Base-by-base conservation (phyloP, 1,140 invertebrate species). In the Heliconius nattereri region DNA sequence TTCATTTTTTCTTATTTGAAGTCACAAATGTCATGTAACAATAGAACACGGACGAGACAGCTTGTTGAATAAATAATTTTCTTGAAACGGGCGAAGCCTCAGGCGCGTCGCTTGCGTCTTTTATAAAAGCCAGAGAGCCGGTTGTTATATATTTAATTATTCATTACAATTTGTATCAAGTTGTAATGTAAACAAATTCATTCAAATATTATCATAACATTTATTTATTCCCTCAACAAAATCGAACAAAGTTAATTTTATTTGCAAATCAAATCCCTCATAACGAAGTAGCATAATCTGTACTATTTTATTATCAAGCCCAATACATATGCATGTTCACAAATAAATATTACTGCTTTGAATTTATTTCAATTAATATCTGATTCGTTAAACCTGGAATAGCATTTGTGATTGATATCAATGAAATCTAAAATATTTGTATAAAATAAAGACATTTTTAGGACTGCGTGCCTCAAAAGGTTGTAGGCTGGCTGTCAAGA, bases 341-440 rank as follows among this genome's bases (percentile, higher is more conserved):
- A 70, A 76, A 76, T 66, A 60, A 3, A 35, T 32, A 45, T 45
- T 45, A 35, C 23, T 57, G 52, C 32, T 60, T 74, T 74, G 16
- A 57, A n/a, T 76, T 32, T 70, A 35, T 76, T 70, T 70, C 11
- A 70, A 66, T 76, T 76, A 9, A 76, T 20, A 76, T 45, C 37
- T 19, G 60, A 76, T 76, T 76, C 60, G 75, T 70, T 76, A 76
- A 19, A n/a, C 37, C 11, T 26, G 66, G 23, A 70, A 71, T 76
- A 45, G 7, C 75, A 76, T 76, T 45, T 71, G 9, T 70, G 60
- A 76, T 49, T 76, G 37, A 75, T 45, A 66, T 26, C 23, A 66
- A 66, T 66, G 3, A 16, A 66, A 29, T 66, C 60, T 29, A 66
- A 66, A 26, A 23, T 45, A 45, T 45, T 45, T 45, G 13, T 45